Conservation (phyloP, 1,140 invertebrate genomes). For the Aphelenchoides besseyi region DNA sequence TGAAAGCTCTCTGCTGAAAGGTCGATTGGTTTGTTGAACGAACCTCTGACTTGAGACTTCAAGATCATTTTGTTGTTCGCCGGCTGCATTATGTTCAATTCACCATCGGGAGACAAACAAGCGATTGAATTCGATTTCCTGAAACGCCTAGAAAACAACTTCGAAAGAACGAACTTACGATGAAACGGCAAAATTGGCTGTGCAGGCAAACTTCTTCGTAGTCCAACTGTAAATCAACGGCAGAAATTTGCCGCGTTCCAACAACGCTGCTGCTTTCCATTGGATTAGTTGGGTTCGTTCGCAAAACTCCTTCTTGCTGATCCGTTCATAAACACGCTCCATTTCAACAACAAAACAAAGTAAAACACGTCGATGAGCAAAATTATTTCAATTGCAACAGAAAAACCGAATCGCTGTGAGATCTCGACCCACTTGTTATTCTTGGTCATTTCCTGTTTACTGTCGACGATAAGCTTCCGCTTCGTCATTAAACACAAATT, state of each 20-base stretch:
- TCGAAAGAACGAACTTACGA: constrained; percentile 1
- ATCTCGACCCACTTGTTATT: not conserved
- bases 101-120: constrained; percentile 2
- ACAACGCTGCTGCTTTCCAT: constrained; percentile 14
- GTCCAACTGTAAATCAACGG: constrained; percentile 15
- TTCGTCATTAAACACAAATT: not conserved
- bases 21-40: not conserved
- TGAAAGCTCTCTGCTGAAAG: not conserved
- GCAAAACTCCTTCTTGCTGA: not conserved
- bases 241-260: constrained; percentile 20
- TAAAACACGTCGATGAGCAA: not conserved
- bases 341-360: constrained; percentile 3
- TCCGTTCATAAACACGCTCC: constrained; percentile 11
- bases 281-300: not conserved
- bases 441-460: too few species aligned
- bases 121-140: constrained; percentile 17
- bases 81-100: constrained; percentile 40
- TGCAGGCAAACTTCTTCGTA: constrained; percentile 13
- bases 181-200: constrained; percentile 19
- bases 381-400: not conserved
- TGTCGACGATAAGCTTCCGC: too few species aligned
- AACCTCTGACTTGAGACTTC: constrained; percentile 18
- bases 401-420: not conserved
- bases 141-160: not conserved
- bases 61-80: constrained; percentile 5